phyloP scores from a whole-genome alignment of 2,797 vertebrate genomes.

The Malurus leucopterus region DNA sequence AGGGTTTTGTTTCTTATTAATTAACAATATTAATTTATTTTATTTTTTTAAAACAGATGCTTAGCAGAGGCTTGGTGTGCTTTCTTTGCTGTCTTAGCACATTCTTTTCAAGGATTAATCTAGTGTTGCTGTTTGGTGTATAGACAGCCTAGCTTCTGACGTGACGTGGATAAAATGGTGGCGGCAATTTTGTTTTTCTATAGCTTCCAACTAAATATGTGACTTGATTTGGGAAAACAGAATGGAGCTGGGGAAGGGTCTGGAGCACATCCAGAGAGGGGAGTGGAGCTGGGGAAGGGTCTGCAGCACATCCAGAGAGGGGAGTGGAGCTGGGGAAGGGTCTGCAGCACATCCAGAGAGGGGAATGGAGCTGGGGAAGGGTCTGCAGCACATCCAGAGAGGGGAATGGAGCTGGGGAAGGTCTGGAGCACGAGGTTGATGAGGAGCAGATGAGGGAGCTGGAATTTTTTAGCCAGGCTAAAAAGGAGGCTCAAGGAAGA shows the following conservation, averaged over 20 bases:
- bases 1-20: neutral
- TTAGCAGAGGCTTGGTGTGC: neutral
- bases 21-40: neutral
- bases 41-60: neutral
- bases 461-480: accelerated
- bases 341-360: no score
- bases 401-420: neutral
- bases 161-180: neutral
- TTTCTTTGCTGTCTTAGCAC: neutral
- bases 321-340: no score
- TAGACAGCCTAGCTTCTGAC: neutral
- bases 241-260: neutral
- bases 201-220: neutral
- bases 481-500: neutral
- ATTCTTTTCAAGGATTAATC: neutral
- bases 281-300: no score
- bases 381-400: no score
- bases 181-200: neutral
- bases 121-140: neutral
- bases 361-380: no score
- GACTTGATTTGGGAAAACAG: neutral
- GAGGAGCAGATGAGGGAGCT: neutral
- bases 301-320: no score
- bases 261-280: no score
- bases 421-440: neutral